phyloP scores from a whole-genome alignment of 2,113 vertebrate genomes.

The Hippocampus mohnikei region DNA sequence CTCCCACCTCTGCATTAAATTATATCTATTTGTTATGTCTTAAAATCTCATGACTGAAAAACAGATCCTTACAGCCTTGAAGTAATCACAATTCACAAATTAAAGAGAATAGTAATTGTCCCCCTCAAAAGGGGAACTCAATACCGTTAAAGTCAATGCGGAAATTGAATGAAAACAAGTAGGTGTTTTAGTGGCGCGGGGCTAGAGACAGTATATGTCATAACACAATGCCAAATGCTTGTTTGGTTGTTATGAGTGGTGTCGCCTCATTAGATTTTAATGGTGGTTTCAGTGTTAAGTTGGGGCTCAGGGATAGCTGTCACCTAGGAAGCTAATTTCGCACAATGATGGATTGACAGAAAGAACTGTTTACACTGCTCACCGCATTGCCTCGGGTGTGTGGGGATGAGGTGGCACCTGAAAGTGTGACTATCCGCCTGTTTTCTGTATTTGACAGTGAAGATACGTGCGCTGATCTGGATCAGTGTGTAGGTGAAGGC shows the following conservation, averaged over 20 bases:
- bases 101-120: constrained; percentile 42
- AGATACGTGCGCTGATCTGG: constrained; percentile 34
- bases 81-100: constrained; percentile 59
- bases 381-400: constrained; percentile 5
- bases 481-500: constrained; percentile 36
- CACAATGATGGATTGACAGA: constrained; percentile 48
- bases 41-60: constrained; percentile 33
- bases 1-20: no score
- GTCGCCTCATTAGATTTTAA: constrained; percentile 52
- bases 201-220: constrained; percentile 41
- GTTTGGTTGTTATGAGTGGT: constrained; percentile 40
- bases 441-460: constrained; percentile 39
- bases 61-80: constrained; percentile 50
- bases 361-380: constrained; percentile 20
- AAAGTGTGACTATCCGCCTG: constrained; percentile 21
- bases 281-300: constrained; percentile 33
- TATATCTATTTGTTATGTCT: constrained; percentile 2
- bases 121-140: constrained; percentile 49
- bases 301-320: constrained; percentile 24
- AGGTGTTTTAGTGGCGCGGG: constrained; percentile 56
- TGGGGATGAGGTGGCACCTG: constrained; percentile 3
- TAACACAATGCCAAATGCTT: constrained; percentile 36
- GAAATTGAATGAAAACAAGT: constrained; percentile 59
- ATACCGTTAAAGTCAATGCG: constrained; percentile 60
- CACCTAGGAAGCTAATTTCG: constrained; percentile 41